phyloP scores from a whole-genome alignment of 2,888 invertebrate species.

The Lasioglossum morio region DNA sequence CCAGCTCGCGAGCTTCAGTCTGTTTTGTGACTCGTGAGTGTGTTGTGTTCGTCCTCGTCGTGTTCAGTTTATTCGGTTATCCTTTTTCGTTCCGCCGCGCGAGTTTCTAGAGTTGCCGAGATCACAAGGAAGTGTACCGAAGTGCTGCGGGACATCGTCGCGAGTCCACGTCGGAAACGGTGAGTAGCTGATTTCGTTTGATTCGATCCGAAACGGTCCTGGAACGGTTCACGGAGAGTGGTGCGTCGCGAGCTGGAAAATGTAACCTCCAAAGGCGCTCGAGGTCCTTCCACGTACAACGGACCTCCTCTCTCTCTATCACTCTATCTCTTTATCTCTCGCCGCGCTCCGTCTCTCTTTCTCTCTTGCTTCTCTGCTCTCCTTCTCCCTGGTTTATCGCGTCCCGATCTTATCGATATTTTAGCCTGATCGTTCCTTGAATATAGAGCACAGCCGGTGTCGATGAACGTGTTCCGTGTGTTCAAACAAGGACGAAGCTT shows the following conservation, averaged over 20 bases:
- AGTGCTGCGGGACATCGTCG: constrained; percentile 6
- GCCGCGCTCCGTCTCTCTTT: background rate
- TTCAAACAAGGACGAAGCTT: constrained; percentile 24
- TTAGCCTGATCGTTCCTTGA: background rate
- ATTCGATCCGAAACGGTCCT: constrained; percentile 10
- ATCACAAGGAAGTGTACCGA: constrained; percentile 15
- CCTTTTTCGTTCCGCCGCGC: constrained; percentile 42
- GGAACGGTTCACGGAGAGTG: constrained; percentile 22
- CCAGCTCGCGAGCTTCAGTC: constrained; percentile 70
- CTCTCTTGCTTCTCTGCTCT: background rate
- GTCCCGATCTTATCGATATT: constrained; percentile 1
- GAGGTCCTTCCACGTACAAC: constrained; percentile 59
- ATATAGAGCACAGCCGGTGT: constrained; percentile 8
- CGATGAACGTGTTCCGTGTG: background rate
- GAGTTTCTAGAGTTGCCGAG: constrained; percentile 45
- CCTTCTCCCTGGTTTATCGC: background rate
- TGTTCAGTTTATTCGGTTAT: constrained; percentile 50
- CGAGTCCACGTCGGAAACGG: constrained; percentile 29
- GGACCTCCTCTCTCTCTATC: background rate
- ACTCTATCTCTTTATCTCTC: background rate
- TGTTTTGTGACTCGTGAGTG: constrained; percentile 77
- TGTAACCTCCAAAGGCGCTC: constrained; percentile 69
- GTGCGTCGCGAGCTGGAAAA: constrained; percentile 49
- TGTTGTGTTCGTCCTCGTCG: constrained; percentile 66
- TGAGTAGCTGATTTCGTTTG: constrained; percentile 39